Evolutionary conservation across 2,888 invertebrate genomes (phyloP), one percentile per base, ranked within the genome.

Genomic region (Phalera bucephala): DNA sequence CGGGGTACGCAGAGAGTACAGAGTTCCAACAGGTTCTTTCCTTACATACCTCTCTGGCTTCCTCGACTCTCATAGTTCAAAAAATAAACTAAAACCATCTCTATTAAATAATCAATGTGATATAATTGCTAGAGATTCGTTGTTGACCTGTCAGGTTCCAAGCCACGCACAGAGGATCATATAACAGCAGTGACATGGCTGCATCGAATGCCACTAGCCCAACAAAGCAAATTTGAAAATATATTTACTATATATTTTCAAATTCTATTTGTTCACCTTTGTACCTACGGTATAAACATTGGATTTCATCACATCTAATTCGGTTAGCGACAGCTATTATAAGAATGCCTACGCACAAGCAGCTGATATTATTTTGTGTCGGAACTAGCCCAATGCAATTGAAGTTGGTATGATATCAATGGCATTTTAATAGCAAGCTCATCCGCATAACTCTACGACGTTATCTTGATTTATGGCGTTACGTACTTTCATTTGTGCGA

Each of bases 401-500:
- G 60, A 68, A 78, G 67, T 81, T 83, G 81, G 81, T 76, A 80
- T 67, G 76, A 74, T 73, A 73, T 27, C 21, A 21, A 72, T 74
- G 80, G 82, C 46, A 86, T 85, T 80, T 83, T 78, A 82, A 86
- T 83, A 71, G 80, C 71, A 44, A 41, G 51, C 55, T 65, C 75
- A 84, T 86, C 78, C 77, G 77, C 83, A 86, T 86, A 78, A 72
- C 80, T 76, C 62, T 53, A 52, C 56, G 64, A 64, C 64, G 68
- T 77, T 86, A 84, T 87, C 84, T 82, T 82, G 80, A 84, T 80
- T 79, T 73, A 87, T 83, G 46, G 66, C 45, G 51, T 62, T 65
- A 71, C 62, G 60, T 66, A 71, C 69, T 73, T 72, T 64, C 64
- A 67, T 67, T 64, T 60, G 62, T 60, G 61, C 68, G 62, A 54